Conservation (phyloP, 2,888 invertebrate genomes). For the Parascotia fuliginaria region DNA sequence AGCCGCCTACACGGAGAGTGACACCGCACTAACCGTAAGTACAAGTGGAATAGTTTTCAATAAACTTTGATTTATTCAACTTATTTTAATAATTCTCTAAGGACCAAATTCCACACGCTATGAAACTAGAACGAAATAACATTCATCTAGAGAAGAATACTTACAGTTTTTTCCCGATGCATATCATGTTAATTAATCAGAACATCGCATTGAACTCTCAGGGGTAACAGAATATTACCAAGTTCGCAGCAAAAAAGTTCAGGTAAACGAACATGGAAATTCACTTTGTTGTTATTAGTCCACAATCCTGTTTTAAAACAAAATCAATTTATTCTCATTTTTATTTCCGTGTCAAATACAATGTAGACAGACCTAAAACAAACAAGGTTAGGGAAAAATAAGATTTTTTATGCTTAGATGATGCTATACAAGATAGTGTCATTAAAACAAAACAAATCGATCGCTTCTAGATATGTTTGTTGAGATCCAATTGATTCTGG, state of each 20-base stretch:
- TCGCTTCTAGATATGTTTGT: constrained; percentile 51
- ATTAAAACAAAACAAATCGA: constrained; percentile 45
- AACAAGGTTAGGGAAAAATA: constrained; percentile 25
- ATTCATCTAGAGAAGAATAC: background rate
- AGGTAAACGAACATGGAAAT: constrained; percentile 24
- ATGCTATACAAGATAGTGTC: constrained; percentile 32
- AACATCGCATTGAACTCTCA: constrained; percentile 3
- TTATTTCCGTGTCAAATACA: constrained; percentile 30
- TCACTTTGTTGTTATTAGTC: constrained; percentile 20
- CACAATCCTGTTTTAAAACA: constrained; percentile 18
- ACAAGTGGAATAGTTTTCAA: constrained; percentile 64
- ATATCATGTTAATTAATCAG: constrained; percentile 16
- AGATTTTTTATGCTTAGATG: constrained; percentile 34
- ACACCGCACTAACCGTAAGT: constrained; percentile 60
- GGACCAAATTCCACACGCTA: constrained; percentile 29
- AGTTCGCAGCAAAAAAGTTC: constrained; percentile 13
- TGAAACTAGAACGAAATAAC: background rate
- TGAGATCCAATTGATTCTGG: constrained; percentile 28
- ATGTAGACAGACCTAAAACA: constrained; percentile 15
- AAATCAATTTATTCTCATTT: constrained; percentile 20
- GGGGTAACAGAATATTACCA: background rate
- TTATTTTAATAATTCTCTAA: constrained; percentile 50
- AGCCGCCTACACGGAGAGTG: constrained; percentile 64
- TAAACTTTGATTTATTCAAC: constrained; percentile 67
- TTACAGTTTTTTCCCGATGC: background rate